These are phyloP conservation scores for Hoplostethus atlanticus DNA, from an alignment of 2,797 vertebrate genomes.

Conservation along the genomic window DNA sequence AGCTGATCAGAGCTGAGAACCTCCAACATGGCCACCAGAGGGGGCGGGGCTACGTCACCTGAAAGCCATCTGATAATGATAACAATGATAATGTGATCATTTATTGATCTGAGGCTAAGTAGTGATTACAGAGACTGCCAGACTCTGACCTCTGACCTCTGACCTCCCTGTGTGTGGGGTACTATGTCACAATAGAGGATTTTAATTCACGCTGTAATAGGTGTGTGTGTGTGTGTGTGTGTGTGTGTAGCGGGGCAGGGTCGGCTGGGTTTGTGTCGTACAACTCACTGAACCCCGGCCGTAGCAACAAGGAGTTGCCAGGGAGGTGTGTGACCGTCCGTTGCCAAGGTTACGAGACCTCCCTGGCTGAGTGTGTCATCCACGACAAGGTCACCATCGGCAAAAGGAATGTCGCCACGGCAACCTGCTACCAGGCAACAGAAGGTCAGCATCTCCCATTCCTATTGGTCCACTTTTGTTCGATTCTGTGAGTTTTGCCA, in stretches of 20 bases:
- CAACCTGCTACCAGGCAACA: constrained; percentile 77
- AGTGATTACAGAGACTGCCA: no score
- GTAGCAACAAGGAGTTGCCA: fast-evolving
- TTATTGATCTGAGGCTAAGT: no score
- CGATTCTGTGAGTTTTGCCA: not conserved
- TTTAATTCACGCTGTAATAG: no score
- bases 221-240: constrained; percentile 6
- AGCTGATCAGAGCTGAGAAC: no score
- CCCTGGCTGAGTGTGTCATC: constrained; percentile 89
- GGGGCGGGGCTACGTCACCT: no score
- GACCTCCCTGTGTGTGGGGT: no score
- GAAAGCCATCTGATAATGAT: no score
- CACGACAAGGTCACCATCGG: not conserved
- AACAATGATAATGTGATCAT: no score
- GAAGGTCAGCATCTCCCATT: constrained; percentile 41
- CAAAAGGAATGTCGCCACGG: constrained; percentile 61
- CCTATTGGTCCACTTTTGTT: not conserved
- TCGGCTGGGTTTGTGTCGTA: fast-evolving
- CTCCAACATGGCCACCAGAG: no score
- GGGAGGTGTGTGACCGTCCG: constrained; percentile 81
- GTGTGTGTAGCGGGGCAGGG: constrained; percentile 83
- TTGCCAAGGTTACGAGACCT: constrained; percentile 90
- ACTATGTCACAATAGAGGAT: no score
- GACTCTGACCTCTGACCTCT: no score
- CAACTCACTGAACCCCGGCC: fast-evolving